These are phyloP conservation scores for Armadillidium nasatum DNA, from an alignment of 1,140 invertebrate genomes.

Conservation along the genomic window DNA sequence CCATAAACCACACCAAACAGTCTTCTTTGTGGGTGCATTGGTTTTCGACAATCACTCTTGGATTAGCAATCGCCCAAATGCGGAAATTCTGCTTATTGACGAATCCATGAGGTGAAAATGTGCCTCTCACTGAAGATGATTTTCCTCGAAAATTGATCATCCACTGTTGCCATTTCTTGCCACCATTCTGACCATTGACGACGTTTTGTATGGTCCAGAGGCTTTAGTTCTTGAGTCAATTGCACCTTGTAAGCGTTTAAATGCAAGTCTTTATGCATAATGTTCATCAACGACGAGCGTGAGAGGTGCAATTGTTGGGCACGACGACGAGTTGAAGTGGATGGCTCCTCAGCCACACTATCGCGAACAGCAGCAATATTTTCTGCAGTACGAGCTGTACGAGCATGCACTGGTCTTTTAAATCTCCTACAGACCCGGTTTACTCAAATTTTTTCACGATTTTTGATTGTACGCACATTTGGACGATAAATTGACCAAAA, in stretches of 20 bases:
- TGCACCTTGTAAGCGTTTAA: neutral
- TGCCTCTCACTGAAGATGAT: conserved; percentile 5
- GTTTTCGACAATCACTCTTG: conserved; percentile 1
- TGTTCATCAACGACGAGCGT: neutral
- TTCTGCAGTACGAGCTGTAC: too few species aligned
- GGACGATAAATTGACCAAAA: too few species aligned
- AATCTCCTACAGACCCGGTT: too few species aligned
- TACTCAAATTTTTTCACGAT: too few species aligned
- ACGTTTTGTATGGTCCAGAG: neutral
- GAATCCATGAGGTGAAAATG: conserved; percentile 14
- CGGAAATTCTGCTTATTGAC: conserved; percentile 29
- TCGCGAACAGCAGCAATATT: too few species aligned
- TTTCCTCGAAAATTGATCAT: neutral
- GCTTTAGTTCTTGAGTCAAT: conserved; percentile 6
- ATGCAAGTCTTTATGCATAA: neutral
- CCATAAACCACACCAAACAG: neutral
- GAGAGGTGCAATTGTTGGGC: neutral
- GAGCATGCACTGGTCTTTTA: too few species aligned
- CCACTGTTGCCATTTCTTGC: neutral
- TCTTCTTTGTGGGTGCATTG: conserved; percentile 7
- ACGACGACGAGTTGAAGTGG: neutral
- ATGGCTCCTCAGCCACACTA: too few species aligned
- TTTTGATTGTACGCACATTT: too few species aligned
- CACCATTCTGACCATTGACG: neutral
- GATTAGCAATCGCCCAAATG: conserved; percentile 13